These are phyloP conservation scores for Xylophagus ater DNA, from an alignment of 2,888 invertebrate genomes.

Conservation along the genomic window DNA sequence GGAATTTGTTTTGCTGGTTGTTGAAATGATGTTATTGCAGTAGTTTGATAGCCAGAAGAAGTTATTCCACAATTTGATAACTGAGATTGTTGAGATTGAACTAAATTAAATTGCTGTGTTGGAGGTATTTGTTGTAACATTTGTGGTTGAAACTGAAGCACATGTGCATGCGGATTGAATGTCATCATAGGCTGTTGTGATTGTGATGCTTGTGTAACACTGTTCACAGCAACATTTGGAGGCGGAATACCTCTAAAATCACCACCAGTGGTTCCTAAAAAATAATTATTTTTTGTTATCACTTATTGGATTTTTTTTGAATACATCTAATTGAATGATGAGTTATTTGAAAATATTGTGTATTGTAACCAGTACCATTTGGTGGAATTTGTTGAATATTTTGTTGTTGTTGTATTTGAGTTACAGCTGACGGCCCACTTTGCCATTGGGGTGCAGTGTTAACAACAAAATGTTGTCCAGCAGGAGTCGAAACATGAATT, in stretches of 20 bases:
- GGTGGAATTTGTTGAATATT: constrained; percentile 16
- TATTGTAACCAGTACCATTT: constrained; percentile 15
- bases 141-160: constrained; percentile 17
- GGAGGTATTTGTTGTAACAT: constrained; percentile 15
- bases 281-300: not conserved
- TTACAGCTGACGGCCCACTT: constrained; percentile 6
- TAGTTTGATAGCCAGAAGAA: constrained; percentile 9
- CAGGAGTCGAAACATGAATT: constrained; percentile 17
- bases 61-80: constrained; percentile 3
- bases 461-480: constrained; percentile 19
- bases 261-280: constrained; percentile 3
- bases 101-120: constrained; percentile 14
- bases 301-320: not conserved
- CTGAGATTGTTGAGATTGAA: constrained; percentile 8
- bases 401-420: constrained; percentile 11
- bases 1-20: constrained; percentile 11
- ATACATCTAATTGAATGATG: constrained; percentile 6
- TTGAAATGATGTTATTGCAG: constrained; percentile 11
- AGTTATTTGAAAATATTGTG: constrained; percentile 17
- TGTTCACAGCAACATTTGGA: not conserved
- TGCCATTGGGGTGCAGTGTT: constrained; percentile 17
- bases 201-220: not conserved
- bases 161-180: constrained; percentile 14
- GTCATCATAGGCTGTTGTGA: constrained; percentile 5
- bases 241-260: constrained; percentile 10